Percentiles rank a stretch among this genome's conserved stretches.
These are phyloP conservation scores for Saccostrea cuccullata DNA, from an alignment of 1,140 invertebrate species.

Conservation along the genomic window DNA sequence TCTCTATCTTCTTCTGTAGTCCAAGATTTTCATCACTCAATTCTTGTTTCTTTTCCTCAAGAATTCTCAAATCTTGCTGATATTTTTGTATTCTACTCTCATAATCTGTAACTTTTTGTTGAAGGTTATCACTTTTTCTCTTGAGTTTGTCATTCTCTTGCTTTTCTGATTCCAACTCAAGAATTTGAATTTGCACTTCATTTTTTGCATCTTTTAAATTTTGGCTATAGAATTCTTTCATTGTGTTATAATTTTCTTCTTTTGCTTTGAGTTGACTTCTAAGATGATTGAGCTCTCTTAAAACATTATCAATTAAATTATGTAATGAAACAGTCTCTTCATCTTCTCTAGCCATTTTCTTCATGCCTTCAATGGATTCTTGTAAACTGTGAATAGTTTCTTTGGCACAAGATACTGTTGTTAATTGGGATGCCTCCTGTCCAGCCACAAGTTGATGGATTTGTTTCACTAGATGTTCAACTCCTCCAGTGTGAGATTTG, in stretches of 20 bases:
- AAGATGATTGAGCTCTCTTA: background rate
- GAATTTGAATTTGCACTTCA: constrained; percentile 15
- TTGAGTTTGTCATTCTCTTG: background rate
- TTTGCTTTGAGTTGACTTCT: background rate
- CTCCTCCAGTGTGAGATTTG: background rate
- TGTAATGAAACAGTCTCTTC: background rate
- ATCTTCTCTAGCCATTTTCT: background rate
- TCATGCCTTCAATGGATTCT: background rate
- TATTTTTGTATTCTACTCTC: background rate
- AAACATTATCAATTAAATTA: background rate
- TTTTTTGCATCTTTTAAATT: constrained; percentile 11
- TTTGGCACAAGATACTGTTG: background rate
- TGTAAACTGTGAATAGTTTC: background rate
- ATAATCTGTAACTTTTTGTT: background rate
- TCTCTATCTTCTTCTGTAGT: background rate
- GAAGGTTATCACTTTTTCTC: background rate
- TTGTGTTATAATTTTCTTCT: background rate
- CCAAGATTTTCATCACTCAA: background rate
- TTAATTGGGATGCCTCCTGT: background rate
- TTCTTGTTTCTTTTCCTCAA: background rate
- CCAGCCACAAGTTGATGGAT: background rate
- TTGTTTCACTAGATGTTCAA: background rate
- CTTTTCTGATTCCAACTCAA: constrained; percentile 7
- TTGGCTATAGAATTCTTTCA: background rate
- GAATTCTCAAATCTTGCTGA: background rate